These are phyloP conservation scores for Papilio polyxenes DNA, from an alignment of 1,140 invertebrate species.

Conservation along the genomic window DNA sequence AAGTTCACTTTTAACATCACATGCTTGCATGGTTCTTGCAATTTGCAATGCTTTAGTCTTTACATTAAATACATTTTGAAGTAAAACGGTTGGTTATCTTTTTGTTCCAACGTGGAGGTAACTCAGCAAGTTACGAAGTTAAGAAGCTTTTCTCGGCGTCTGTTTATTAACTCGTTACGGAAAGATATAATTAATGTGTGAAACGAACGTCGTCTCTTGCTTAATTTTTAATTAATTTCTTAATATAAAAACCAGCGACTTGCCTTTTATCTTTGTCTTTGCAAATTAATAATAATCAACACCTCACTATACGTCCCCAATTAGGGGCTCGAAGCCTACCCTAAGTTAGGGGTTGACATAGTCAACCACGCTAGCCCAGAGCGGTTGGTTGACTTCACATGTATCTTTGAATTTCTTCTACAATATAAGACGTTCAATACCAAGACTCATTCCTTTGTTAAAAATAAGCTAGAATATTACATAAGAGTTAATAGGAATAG, in stretches of 20 bases:
- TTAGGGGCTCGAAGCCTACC: no score
- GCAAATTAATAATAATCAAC: not conserved
- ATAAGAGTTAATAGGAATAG: not conserved
- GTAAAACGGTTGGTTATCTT: constrained; percentile 36
- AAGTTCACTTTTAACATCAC: not conserved
- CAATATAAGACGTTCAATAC: no score
- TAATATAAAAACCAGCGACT: constrained; percentile 1
- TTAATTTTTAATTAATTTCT: constrained; percentile 24
- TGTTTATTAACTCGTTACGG: constrained; percentile 35
- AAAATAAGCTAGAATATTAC: not conserved
- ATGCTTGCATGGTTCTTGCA: constrained; percentile 22
- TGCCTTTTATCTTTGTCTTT: not conserved
- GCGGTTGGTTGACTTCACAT: no score
- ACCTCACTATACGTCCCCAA: no score
- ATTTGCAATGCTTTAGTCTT: constrained; percentile 19
- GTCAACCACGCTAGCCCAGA: no score
- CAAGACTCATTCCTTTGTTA: not conserved
- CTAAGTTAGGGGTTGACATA: no score
- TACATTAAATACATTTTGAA: constrained; percentile 24
- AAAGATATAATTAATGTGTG: constrained; percentile 40
- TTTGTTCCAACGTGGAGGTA: constrained; percentile 38
- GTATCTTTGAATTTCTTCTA: no score
- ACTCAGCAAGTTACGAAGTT: constrained; percentile 39
- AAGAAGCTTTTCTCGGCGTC: constrained; percentile 36
- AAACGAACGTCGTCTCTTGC: constrained; percentile 28